Base-by-base conservation (phyloP, 2,888 invertebrate species). In the Arctia plantaginis region DNA sequence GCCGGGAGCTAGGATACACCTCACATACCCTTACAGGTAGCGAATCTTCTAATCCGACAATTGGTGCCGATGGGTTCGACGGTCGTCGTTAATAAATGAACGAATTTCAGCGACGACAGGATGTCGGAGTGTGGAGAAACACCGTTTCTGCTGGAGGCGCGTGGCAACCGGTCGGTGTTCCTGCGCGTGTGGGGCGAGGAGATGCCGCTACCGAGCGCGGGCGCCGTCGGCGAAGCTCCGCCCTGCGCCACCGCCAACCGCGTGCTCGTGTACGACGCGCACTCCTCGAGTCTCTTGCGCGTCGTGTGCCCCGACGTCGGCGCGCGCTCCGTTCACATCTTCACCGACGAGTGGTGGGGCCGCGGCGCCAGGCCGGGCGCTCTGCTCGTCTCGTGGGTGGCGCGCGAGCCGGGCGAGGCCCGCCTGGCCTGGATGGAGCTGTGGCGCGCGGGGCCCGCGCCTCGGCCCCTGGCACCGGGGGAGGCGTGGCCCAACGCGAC, bases 101-200 rank as follows among this genome's bases (percentile, higher is more conserved):
- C 8, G 0, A 12, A 27, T 6, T 23, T 35, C 66, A 76, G 75
- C 13, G 15, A 47, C 27, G 76, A 76, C 51, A 23, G 67, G 10
- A 62, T 78, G 85, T 96, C 96, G n/a, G 96, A 97, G 83, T 98
- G 98, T 92, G 96, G 96, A n/a, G 97, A 97, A 75, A 93, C 97
- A 75, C 98, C 98, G 7, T 98, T 98, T 97, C 94, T 98, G 80
- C 96, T 98, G 73, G 97, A 97, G 89, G 98, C 98, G 3, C 96
- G 97, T 78, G 97, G 97, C 79, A 98, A 98, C 89, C 97, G 97
- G 70, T 98, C 98, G 64, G 96, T 98, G 74, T 98, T 98, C 90
- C 95, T 98, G 75, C 96, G 98, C 81, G 98, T 98, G 66, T 98
- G 98, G 98, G 98, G 98, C 67, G 97, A 97, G 82, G 97, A 98